A percentile compares a stretch with the other conserved stretches of the same genome.
Conservation (phyloP, 2,888 invertebrate species). For the Boloria selene region DNA sequence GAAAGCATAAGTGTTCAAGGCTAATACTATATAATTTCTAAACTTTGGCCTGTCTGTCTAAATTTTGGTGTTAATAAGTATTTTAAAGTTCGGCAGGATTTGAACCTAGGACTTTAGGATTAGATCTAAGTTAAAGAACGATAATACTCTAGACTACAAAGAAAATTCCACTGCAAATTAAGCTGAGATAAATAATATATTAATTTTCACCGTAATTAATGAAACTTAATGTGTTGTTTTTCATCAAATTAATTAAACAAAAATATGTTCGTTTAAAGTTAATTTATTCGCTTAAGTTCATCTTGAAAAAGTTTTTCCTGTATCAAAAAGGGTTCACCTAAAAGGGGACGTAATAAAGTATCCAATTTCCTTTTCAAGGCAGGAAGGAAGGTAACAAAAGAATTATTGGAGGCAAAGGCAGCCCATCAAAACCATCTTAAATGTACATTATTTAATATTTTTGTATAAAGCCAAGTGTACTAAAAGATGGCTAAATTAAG, state of each 20-base stretch:
- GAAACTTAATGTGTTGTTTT: slow-evolving; percentile 1
- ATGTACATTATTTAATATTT: slow-evolving; percentile 9
- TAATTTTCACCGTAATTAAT: background rate
- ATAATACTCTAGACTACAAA: no score
- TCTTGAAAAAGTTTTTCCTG: slow-evolving; percentile 34
- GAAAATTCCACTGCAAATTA: no score
- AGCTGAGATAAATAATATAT: no score
- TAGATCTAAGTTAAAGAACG: no score
- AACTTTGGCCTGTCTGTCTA: no score
- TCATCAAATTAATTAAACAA: slow-evolving; percentile 19
- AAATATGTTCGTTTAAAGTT: slow-evolving; percentile 26
- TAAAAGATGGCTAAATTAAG: no score
- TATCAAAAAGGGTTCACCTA: slow-evolving; percentile 31
- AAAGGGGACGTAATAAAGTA: slow-evolving; percentile 39
- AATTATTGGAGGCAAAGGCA: slow-evolving; percentile 26
- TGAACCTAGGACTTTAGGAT: no score
- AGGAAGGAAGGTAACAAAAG: slow-evolving; percentile 33
- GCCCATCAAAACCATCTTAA: slow-evolving; percentile 9
- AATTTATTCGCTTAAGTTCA: slow-evolving; percentile 29
- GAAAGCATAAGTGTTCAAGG: no score
- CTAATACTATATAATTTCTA: no score
- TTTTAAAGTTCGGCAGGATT: no score
- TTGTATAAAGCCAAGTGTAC: background rate
- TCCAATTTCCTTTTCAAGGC: slow-evolving; percentile 39
- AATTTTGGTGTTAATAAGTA: no score